Percentiles rank a stretch among this genome's conserved stretches.
phyloP scores from a whole-genome alignment of 2,797 vertebrate genomes.

The Pyrocephalus nanus region DNA sequence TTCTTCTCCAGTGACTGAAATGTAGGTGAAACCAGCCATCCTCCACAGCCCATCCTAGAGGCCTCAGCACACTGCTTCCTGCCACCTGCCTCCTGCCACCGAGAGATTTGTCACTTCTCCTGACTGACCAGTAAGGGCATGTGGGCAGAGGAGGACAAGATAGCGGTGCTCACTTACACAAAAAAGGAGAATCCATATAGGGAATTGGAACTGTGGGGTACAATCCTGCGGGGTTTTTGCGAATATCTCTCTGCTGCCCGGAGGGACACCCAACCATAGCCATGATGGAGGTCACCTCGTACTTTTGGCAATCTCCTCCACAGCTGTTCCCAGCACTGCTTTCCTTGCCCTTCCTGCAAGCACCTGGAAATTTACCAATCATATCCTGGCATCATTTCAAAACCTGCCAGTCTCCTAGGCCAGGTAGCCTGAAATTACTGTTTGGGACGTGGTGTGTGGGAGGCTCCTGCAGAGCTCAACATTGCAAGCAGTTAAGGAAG shows the following conservation, averaged over 20 bases:
- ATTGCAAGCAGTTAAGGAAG: not conserved
- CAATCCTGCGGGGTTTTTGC: rapidly evolving
- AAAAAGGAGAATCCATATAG: not conserved
- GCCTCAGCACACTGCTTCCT: not conserved
- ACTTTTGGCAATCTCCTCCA: not conserved
- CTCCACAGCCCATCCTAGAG: not conserved
- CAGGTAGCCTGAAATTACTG: not conserved
- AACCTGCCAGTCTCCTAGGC: not conserved
- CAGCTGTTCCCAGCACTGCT: not conserved
- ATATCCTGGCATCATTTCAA: not conserved
- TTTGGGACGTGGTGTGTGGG: not conserved
- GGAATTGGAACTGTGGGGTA: not conserved
- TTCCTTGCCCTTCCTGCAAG: not conserved
- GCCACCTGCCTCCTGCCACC: not conserved
- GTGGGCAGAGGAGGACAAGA: not conserved
- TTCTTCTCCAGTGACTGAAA: not conserved
- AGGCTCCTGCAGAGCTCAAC: not conserved
- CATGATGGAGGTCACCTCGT: not conserved
- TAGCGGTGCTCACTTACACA: not conserved
- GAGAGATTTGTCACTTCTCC: not conserved
- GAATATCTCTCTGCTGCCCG: not conserved
- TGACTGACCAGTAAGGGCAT: rapidly evolving
- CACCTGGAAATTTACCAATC: not conserved
- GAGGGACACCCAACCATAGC: not conserved
- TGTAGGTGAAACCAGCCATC: not conserved